Evolutionary conservation across 2,888 invertebrate species (phyloP).

Genomic region (Gandaritis pyraliata): DNA sequence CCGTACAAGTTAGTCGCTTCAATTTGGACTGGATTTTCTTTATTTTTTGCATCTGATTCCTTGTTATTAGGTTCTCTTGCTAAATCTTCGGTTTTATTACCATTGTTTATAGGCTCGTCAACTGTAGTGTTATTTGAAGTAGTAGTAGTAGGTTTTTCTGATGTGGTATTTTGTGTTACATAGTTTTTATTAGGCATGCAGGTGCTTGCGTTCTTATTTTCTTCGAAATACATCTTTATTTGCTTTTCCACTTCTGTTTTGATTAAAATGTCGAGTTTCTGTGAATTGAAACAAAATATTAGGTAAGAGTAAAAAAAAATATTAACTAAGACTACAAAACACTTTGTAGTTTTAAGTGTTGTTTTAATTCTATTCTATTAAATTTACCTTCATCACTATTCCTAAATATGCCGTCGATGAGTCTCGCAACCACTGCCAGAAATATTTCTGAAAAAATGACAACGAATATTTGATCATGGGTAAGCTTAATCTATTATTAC

Average conservation of each 20-base stretch:
- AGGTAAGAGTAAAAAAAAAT: not conserved
- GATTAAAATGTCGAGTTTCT: slow-evolving; percentile 49
- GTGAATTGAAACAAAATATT: slow-evolving; percentile 27
- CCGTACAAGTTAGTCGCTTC: slow-evolving; percentile 54
- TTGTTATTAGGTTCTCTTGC: slow-evolving; percentile 29
- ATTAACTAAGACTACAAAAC: too few species aligned
- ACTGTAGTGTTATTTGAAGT: slow-evolving; percentile 1
- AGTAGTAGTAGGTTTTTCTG: not conserved
- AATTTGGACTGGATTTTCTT: slow-evolving; percentile 38
- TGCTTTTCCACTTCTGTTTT: slow-evolving; percentile 50
- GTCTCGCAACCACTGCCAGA: slow-evolving; percentile 55
- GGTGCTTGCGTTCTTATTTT: slow-evolving; percentile 8
- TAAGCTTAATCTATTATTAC: too few species aligned
- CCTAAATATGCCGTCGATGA: slow-evolving; percentile 52
- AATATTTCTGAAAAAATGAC: slow-evolving; percentile 50
- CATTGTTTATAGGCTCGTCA: slow-evolving; percentile 3
- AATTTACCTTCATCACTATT: slow-evolving; percentile 47
- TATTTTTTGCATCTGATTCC: slow-evolving; percentile 26
- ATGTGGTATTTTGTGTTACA: not conserved
- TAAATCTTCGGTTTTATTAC: slow-evolving; percentile 19
- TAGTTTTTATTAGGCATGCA: not conserved
- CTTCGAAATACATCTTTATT: slow-evolving; percentile 31
- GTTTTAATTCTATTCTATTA: not conserved
- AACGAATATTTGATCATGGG: not conserved
- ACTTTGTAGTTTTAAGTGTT: not conserved